Evolutionary conservation across 2,113 vertebrate species (phyloP), one percentile per base, ranked within the genome.

Genomic region (Tursiops truncatus): DNA sequence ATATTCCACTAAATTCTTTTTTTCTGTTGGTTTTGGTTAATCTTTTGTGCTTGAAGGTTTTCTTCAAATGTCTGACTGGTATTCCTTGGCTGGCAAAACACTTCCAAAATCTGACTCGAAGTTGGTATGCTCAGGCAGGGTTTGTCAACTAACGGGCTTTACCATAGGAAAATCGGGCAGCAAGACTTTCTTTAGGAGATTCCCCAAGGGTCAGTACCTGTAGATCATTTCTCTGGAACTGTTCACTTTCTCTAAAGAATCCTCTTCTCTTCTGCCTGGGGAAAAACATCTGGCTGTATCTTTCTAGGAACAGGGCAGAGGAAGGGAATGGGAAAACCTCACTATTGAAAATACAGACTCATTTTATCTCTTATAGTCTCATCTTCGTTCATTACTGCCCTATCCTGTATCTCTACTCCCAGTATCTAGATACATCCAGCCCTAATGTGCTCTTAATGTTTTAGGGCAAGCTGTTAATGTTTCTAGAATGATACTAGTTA

Each of bases 251-350:
- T 96, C 95, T 91, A 96, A 96, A 97, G 88, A 95, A 88, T 94
- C 85, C 85, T 97, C 95, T 94, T 86, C 81, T 97, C 96, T 95
- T 94, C 96, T 97, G 73, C 87, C 96, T 85, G 94, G 79, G 71
- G 82, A 71, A 96, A 98, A 96, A 94, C 89, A 96, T 94, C 94
- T 97, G 91, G 89, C 89, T 98, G 86, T 97, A 95, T 88, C 82
- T 79, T 97, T 97, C 96, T 63, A 95, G 89, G 94, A 79, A 91
- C 44, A 94, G 73, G 93, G 77, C 79, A 97, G 87, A 96, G 83
- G 82, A 96, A 91, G 96, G 96, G 93, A 88, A 96, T 88, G 89
- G 96, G 96, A 95, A 92, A 96, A 95, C 96, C 96, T 85, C 96
- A 95, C 96, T 96, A 96, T 83, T 95, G 92, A 96, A 93, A 95